Percentiles rank a stretch among this genome's conserved stretches.
Conservation (phyloP, 2,113 vertebrate species). For the Lepisosteus oculatus region DNA sequence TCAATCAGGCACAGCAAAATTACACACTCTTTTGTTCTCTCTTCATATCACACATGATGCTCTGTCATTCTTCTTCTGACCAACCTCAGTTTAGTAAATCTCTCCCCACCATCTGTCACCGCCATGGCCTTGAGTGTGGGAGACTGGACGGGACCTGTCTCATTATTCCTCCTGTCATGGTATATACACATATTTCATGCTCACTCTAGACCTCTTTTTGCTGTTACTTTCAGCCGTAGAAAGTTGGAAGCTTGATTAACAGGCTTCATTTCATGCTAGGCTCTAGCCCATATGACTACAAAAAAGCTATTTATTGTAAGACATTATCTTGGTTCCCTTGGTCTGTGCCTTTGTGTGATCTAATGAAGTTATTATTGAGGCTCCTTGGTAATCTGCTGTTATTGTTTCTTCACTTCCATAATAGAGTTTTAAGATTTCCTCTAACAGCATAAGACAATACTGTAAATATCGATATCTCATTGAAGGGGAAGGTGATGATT, state of each 20-base stretch:
- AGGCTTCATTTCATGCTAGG: slow-evolving; percentile 46
- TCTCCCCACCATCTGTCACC: slow-evolving; percentile 60
- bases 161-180: slow-evolving; percentile 64
- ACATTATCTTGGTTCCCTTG: too few species aligned
- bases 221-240: slow-evolving; percentile 50
- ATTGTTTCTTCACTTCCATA: too few species aligned
- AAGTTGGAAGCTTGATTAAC: slow-evolving; percentile 35
- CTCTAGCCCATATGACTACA: slow-evolving; percentile 26
- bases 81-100: slow-evolving; percentile 36
- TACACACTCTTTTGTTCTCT: slow-evolving; percentile 46
- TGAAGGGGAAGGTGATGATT: too few species aligned
- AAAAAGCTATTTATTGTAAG: not conserved
- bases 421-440: too few species aligned
- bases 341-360: too few species aligned
- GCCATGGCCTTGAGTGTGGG: slow-evolving; percentile 41
- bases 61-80: slow-evolving; percentile 47
- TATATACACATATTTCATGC: slow-evolving; percentile 68
- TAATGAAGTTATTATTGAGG: too few species aligned
- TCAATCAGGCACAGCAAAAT: slow-evolving; percentile 41
- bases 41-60: slow-evolving; percentile 49
- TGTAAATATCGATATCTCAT: too few species aligned
- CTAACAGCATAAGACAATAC: too few species aligned
- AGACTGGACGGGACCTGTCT: slow-evolving; percentile 34
- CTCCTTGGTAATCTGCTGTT: too few species aligned
- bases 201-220: slow-evolving; percentile 51